phyloP scores from a whole-genome alignment of 2,888 invertebrate genomes.

The Pyrocoelia pectoralis region DNA sequence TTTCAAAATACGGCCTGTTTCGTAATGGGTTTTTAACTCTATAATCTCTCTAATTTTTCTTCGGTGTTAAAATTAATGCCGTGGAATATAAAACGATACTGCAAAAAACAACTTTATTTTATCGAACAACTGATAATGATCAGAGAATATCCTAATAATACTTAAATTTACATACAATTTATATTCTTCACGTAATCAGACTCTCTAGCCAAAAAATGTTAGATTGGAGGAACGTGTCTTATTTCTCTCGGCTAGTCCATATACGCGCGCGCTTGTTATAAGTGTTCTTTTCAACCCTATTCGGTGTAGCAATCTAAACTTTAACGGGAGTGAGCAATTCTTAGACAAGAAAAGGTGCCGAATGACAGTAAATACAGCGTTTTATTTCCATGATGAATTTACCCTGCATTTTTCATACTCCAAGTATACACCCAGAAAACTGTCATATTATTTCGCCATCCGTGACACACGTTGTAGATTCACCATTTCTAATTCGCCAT shows the following conservation, averaged over 20 bases:
- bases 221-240: background rate
- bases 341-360: background rate
- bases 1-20: background rate
- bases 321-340: background rate
- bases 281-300: background rate
- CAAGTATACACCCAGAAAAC: no score
- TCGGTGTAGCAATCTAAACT: background rate
- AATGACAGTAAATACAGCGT: background rate
- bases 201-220: no score
- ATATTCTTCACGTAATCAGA: no score
- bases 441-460: no score
- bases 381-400: background rate
- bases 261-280: background rate
- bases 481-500: no score
- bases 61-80: background rate
- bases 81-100: background rate
- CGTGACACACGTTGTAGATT: no score
- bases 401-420: background rate
- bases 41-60: background rate
- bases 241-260: background rate
- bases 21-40: slow-evolving; percentile 1
- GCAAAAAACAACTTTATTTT: background rate
- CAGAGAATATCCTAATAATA: no score
- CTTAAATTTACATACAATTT: no score
- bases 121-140: no score